Evolutionary conservation across 2,888 invertebrate genomes (phyloP).

Genomic region (Cylindroiulus punctatus): DNA sequence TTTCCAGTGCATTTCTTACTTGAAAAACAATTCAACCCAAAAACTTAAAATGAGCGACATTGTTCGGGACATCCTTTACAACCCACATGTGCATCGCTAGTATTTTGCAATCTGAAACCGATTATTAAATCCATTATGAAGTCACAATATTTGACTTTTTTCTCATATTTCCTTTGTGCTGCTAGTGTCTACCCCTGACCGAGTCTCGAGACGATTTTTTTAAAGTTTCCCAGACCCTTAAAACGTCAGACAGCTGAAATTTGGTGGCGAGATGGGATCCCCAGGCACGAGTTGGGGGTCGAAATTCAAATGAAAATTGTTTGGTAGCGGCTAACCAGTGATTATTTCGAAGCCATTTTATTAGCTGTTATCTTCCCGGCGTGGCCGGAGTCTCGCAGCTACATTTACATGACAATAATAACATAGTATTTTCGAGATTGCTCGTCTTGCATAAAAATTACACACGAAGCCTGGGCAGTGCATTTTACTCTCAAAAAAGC

Average conservation of each 20-base stretch:
- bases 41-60: too few species aligned
- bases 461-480: neutral
- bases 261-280: neutral
- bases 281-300: neutral
- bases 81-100: too few species aligned
- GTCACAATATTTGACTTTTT: too few species aligned
- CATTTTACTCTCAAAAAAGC: neutral
- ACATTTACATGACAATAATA: slow-evolving; percentile 44
- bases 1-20: too few species aligned
- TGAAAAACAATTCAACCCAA: too few species aligned
- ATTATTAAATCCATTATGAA: too few species aligned
- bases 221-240: neutral
- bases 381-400: neutral
- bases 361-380: slow-evolving; percentile 23
- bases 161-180: too few species aligned
- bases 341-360: slow-evolving; percentile 16
- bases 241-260: too few species aligned
- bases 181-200: neutral
- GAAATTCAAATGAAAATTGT: slow-evolving; percentile 20
- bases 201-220: neutral
- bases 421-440: slow-evolving; percentile 27
- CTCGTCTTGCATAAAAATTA: slow-evolving; percentile 20
- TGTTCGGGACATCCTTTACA: too few species aligned
- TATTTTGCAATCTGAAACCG: too few species aligned
- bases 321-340: neutral